These are phyloP conservation scores for Rhimphoctona megacephalus DNA, from an alignment of 2,888 invertebrate species.

Conservation along the genomic window DNA sequence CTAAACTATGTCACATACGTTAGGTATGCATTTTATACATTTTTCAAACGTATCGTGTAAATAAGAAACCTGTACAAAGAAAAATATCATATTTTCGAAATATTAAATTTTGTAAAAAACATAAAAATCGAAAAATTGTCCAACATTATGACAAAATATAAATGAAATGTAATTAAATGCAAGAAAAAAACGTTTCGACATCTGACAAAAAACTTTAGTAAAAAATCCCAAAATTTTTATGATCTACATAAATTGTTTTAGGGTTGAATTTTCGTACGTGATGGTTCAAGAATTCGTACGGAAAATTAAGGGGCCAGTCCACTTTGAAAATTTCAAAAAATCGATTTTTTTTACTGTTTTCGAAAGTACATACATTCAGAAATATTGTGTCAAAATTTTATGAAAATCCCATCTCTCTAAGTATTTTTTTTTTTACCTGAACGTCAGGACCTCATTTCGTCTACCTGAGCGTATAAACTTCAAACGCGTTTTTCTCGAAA, in stretches of 20 bases:
- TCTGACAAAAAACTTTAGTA: not conserved
- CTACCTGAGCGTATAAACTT: too few species aligned
- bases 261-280: not conserved
- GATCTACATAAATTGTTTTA: not conserved
- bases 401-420: too few species aligned
- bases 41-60: not conserved
- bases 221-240: not conserved
- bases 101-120: not conserved
- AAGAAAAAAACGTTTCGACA: not conserved
- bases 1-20: not conserved
- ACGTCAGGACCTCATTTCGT: too few species aligned
- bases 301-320: constrained; percentile 35
- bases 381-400: too few species aligned
- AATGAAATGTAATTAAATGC: not conserved
- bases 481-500: too few species aligned
- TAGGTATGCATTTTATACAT: not conserved
- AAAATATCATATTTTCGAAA: not conserved
- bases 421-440: too few species aligned
- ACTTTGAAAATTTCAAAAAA: too few species aligned
- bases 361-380: too few species aligned
- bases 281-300: constrained; percentile 16
- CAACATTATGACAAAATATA: not conserved
- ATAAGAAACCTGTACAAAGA: not conserved
- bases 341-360: too few species aligned
- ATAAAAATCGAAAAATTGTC: not conserved